Conservation (phyloP, 2,113 vertebrate genomes). For the Pachypanchax playfairii region DNA sequence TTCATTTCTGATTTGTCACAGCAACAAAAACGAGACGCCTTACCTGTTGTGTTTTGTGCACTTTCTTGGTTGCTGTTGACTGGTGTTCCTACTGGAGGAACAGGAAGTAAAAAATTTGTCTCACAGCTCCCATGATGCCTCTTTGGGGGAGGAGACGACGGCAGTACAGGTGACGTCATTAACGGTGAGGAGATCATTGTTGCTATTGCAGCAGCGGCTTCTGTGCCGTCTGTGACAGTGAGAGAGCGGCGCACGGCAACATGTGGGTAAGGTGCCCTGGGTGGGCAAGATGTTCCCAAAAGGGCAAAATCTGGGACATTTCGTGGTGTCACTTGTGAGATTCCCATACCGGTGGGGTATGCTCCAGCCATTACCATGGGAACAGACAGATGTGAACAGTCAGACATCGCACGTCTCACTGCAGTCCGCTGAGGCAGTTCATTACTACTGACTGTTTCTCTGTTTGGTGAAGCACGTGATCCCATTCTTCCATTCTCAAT, state of each 20-base stretch:
- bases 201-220: slow-evolving; percentile 45
- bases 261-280: slow-evolving; percentile 70
- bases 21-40: slow-evolving; percentile 28
- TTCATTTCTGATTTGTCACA: not conserved
- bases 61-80: slow-evolving; percentile 19
- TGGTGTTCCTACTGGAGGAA: slow-evolving; percentile 49
- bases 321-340: slow-evolving; percentile 19
- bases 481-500: slow-evolving; percentile 42
- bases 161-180: slow-evolving; percentile 52
- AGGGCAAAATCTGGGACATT: slow-evolving; percentile 32
- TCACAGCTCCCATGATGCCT: slow-evolving; percentile 68
- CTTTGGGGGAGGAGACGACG: slow-evolving; percentile 72
- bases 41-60: slow-evolving; percentile 48
- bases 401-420: slow-evolving; percentile 90
- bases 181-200: slow-evolving; percentile 53
- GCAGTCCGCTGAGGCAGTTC: slow-evolving; percentile 62
- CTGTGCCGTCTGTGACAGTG: slow-evolving; percentile 80
- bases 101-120: slow-evolving; percentile 68
- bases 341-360: slow-evolving; percentile 83
- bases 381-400: slow-evolving; percentile 90
- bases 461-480: slow-evolving; percentile 9
- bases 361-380: slow-evolving; percentile 79
- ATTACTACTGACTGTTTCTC: slow-evolving; percentile 42
- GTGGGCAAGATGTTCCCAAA: slow-evolving; percentile 27
- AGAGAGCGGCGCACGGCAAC: slow-evolving; percentile 82